These are phyloP conservation scores for Neolamprologus longior DNA, from an alignment of 2,113 vertebrate genomes.

Conservation along the genomic window DNA sequence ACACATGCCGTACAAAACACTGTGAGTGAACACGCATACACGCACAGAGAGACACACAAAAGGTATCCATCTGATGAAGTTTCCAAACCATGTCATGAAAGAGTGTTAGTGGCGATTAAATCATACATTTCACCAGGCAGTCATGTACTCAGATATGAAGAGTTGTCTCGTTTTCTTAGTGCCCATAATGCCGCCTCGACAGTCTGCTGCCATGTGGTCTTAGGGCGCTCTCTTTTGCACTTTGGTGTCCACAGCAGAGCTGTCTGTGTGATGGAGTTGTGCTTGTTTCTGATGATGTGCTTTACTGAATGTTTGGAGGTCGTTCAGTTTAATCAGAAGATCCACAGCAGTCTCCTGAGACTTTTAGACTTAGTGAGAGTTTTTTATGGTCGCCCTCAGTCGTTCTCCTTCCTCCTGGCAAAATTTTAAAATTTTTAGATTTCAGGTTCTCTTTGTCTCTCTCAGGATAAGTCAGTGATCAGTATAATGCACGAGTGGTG, in stretches of 20 bases:
- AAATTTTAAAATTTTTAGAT: background rate
- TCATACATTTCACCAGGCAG: background rate
- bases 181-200: background rate
- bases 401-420: background rate
- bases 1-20: conserved; percentile 87
- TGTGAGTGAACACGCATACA: conserved; percentile 66
- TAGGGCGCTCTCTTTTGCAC: background rate
- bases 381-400: background rate
- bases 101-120: background rate
- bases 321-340: background rate
- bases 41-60: background rate
- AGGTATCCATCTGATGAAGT: background rate
- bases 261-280: background rate
- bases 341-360: background rate
- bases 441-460: background rate
- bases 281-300: background rate
- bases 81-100: background rate
- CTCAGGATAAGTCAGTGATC: background rate
- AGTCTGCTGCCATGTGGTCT: background rate
- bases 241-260: background rate
- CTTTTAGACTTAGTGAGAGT: background rate
- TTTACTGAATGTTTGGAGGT: background rate
- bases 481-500: background rate
- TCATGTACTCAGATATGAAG: background rate
- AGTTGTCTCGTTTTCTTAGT: background rate